These are phyloP conservation scores for Onychomys arenicola DNA, from an alignment of 2,797 vertebrate species.

Conservation along the genomic window DNA sequence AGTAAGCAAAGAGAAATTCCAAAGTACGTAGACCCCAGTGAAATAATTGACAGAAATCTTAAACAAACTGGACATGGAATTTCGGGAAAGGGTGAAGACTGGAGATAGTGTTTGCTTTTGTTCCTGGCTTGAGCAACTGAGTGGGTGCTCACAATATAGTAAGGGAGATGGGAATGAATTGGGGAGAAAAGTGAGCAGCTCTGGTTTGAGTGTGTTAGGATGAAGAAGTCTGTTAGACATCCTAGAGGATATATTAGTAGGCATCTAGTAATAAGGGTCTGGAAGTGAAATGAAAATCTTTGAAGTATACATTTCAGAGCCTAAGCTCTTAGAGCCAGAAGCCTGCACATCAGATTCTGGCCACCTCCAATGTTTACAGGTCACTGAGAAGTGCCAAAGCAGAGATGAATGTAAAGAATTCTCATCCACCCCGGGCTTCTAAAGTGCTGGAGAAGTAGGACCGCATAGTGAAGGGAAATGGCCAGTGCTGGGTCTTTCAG, in stretches of 20 bases:
- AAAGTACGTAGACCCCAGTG: neutral
- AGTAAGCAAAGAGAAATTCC: neutral
- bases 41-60: neutral
- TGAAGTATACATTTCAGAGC: neutral
- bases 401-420: slow-evolving; percentile 15
- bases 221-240: neutral
- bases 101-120: neutral
- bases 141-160: neutral
- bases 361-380: neutral
- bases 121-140: neutral
- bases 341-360: neutral
- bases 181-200: neutral
- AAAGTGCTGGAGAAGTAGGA: neutral
- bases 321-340: neutral
- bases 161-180: neutral
- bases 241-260: neutral
- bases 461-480: no score
- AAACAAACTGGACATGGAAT: neutral
- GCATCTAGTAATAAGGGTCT: neutral
- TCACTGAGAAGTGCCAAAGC: neutral
- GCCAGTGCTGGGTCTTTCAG: neutral
- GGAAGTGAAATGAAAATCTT: neutral
- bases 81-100: neutral
- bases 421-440: neutral
- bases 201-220: neutral